phyloP scores from a whole-genome alignment of 2,797 vertebrate genomes.

The Lacerta viridis region DNA sequence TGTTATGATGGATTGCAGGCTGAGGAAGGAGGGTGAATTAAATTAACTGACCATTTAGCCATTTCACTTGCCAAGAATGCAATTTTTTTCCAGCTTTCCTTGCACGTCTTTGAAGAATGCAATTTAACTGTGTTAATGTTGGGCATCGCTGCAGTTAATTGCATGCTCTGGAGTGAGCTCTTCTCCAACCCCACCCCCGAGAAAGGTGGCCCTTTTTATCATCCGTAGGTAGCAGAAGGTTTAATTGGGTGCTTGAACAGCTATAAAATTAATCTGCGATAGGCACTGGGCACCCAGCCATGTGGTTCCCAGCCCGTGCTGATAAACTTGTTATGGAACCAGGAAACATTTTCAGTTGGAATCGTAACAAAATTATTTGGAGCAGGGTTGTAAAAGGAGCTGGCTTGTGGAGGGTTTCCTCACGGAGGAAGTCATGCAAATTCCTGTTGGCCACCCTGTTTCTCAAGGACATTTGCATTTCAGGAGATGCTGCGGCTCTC shows the following conservation, averaged over 20 bases:
- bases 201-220: conserved; percentile 67
- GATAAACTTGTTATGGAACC: conserved; percentile 74
- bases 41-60: rapidly evolving
- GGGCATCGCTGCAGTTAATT: background rate
- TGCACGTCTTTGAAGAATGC: conserved; percentile 1
- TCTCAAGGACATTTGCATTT: conserved; percentile 62
- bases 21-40: rapidly evolving
- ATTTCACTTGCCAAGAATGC: background rate
- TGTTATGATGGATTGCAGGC: background rate
- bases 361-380: conserved; percentile 72
- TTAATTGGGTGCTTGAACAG: conserved; percentile 78
- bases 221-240: conserved; percentile 71
- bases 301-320: conserved; percentile 73
- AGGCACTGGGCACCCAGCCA: conserved; percentile 72
- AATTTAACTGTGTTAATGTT: background rate
- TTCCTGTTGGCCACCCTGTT: conserved; percentile 63
- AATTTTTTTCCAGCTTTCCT: background rate
- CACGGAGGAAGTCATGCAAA: conserved; percentile 65
- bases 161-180: conserved; percentile 27
- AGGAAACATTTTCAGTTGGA: conserved; percentile 76
- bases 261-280: conserved; percentile 77
- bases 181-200: conserved; percentile 21
- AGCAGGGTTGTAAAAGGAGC: conserved; percentile 64
- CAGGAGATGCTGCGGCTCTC: conserved; percentile 61
- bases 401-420: conserved; percentile 63